Base-by-base conservation (phyloP, 2,888 invertebrate species). In the Drosophila macrothrix region DNA sequence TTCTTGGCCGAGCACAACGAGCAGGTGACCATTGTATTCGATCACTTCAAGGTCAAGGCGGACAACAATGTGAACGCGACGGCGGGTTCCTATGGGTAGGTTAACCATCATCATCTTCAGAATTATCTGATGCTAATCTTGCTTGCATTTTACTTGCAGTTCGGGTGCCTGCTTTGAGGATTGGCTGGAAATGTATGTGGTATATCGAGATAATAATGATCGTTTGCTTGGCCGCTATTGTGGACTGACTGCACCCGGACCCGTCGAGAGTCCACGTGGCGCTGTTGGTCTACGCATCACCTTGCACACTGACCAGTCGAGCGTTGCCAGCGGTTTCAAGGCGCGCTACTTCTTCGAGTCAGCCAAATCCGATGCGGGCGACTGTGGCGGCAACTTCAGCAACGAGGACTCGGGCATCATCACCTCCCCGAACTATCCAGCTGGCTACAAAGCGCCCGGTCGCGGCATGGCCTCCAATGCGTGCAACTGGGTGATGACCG, bases 401-500 rank as follows among this genome's bases (percentile, higher is more conserved):
- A 96, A 96, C 84, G 95, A 96, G 90, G 96, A 97, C 93, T 97
- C 96, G 90, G 97, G 96, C 92, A 96, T 95, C 91, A 97, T 98
- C 88, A 96, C 96, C 76, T 98, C 98, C 82, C 99, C 99, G 52
- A 97, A 97, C 90, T 98, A 96, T 94, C 99, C 99, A 62, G 95
- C 96, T 73, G 96, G 98, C 88, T 99, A 99, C 94, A 96, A 96
- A 91, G 96, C 97, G 56, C 97, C 97, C 3, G 94, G 95, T 53
- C 95, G 96, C 81, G 96, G 96, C 64, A 94, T 96, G 82, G 96
- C 97, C 59, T 97, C 97, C 82, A 96, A 96, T 93, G 97, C 97
- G 77, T 99, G 99, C 94, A 98, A 99, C 94, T 99, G 99, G 99
- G 97, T 97, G 93, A 97, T 99, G 92, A 96, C 96, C 76, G 98